Percentiles rank a stretch among this genome's conserved stretches.
Conservation (phyloP, 1,140 invertebrate species). For the Pachyrhynchus sulphureomaculatus region DNA sequence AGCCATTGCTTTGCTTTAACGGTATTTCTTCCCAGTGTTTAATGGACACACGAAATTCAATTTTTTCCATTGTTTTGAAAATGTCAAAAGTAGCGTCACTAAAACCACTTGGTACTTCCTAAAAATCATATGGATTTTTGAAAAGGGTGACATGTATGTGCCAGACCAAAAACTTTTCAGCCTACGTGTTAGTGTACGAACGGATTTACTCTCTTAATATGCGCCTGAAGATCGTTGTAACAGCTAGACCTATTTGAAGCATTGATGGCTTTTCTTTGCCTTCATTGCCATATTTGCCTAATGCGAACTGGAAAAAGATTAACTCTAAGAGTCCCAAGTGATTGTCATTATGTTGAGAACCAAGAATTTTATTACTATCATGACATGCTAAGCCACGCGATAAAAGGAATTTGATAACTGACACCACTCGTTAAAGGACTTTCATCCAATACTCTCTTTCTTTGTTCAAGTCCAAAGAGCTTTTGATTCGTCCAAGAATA, state of each 20-base stretch:
- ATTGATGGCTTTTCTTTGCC: constrained; percentile 30
- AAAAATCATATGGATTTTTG: no score
- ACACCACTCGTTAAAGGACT: constrained; percentile 37
- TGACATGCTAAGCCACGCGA: constrained; percentile 31
- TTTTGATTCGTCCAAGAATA: not conserved
- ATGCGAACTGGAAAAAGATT: constrained; percentile 29
- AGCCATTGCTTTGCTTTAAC: no score
- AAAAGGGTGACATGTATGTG: no score
- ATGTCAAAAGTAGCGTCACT: no score
- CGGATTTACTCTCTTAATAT: constrained; percentile 34
- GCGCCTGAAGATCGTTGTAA: constrained; percentile 48
- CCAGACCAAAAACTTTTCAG: no score
- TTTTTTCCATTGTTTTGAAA: no score
- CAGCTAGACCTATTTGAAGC: constrained; percentile 48
- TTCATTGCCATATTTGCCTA: constrained; percentile 13
- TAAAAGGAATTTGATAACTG: constrained; percentile 35
- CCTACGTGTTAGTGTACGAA: no score
- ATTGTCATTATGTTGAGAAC: constrained; percentile 38
- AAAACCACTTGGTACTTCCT: no score
- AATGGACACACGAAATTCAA: no score
- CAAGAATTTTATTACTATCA: constrained; percentile 35
- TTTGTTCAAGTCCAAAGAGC: not conserved
- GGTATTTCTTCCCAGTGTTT: no score
- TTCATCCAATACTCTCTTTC: constrained; percentile 37
- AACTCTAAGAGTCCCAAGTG: constrained; percentile 38